Evolutionary conservation across 2,113 vertebrate genomes (phyloP).

Genomic region (Atractosteus spatula): DNA sequence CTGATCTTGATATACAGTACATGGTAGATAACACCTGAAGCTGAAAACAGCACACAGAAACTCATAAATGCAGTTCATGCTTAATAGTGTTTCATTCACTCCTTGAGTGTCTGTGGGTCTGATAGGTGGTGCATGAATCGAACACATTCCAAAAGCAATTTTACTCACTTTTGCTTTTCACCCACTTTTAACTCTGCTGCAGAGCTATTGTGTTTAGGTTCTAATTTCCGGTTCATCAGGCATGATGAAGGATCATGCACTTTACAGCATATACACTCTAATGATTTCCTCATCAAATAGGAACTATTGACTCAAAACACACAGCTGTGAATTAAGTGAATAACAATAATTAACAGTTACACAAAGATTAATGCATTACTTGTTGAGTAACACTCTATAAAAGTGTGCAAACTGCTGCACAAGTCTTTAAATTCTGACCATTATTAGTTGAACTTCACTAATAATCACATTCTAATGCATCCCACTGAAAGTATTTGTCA

Average conservation of each 20-base stretch:
- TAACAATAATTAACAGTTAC: conserved; percentile 45
- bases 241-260: conserved; percentile 44
- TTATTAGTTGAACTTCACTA: too few species aligned
- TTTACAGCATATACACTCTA: conserved; percentile 33
- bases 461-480: too few species aligned
- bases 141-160: neutral
- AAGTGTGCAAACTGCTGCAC: too few species aligned
- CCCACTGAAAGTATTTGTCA: too few species aligned
- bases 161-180: too few species aligned
- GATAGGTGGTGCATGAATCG: neutral
- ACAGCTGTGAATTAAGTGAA: conserved; percentile 22
- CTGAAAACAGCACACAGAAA: neutral
- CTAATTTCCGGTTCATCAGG: conserved; percentile 23
- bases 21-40: neutral
- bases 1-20: too few species aligned
- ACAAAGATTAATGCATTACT: conserved; percentile 51
- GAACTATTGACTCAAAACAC: conserved; percentile 36
- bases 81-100: too few species aligned
- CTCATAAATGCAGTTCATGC: too few species aligned
- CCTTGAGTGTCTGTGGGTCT: neutral
- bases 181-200: neutral
- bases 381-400: conserved; percentile 2
- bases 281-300: conserved; percentile 52
- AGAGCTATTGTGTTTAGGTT: conserved; percentile 14
- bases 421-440: too few species aligned